Evolutionary conservation across 2,888 invertebrate species (phyloP).

Genomic region (Thera obeliscata): DNA sequence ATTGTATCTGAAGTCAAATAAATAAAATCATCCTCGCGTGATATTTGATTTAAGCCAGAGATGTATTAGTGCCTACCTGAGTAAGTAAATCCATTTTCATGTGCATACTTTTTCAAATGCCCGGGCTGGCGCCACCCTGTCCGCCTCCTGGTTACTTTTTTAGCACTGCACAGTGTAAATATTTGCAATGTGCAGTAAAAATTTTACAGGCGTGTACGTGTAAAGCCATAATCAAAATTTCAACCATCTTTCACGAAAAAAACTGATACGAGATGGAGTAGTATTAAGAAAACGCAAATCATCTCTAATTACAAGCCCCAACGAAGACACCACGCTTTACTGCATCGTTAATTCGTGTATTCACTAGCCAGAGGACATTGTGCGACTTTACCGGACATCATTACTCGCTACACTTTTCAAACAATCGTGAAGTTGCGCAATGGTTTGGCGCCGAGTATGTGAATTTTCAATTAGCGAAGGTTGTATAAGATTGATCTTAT

Average conservation of each 20-base stretch:
- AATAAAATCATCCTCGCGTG: no score
- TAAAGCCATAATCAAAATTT: neutral
- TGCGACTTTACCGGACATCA: neutral
- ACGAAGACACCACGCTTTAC: conserved; percentile 26
- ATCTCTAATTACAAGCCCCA: conserved; percentile 30
- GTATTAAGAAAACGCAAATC: conserved; percentile 17
- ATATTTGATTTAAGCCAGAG: no score
- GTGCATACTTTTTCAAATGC: no score
- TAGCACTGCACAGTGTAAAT: neutral
- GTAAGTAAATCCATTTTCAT: no score
- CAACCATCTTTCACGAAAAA: conserved; percentile 19
- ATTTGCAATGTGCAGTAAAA: neutral
- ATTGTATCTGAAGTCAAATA: no score
- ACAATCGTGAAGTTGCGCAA: neutral
- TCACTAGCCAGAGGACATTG: neutral
- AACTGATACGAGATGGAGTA: conserved; percentile 19
- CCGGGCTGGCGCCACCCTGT: no score
- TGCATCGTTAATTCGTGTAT: conserved; percentile 7
- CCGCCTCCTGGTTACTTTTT: no score
- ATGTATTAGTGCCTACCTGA: no score
- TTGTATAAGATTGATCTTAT: no score
- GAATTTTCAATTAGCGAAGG: no score
- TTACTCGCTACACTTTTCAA: neutral
- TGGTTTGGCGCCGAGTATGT: neutral
- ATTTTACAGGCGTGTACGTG: neutral